Conservation (phyloP, 2,888 invertebrate species). For the Dolichopus griseipennis region DNA sequence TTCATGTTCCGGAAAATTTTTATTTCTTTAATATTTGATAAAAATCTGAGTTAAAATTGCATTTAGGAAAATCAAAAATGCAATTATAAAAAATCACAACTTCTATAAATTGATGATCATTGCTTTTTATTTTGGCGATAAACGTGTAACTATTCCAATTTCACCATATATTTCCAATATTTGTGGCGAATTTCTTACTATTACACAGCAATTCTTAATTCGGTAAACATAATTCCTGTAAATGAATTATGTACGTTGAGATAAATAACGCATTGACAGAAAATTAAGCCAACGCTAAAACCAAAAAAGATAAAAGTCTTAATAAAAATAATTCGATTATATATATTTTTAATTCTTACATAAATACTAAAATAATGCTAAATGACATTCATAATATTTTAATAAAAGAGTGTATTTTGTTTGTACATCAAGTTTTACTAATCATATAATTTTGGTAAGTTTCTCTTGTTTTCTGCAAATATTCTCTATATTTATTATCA, state of each 20-base stretch:
- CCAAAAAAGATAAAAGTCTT: slow-evolving; percentile 14
- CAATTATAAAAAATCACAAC: too few relatives aligned
- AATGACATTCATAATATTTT: slow-evolving; percentile 88
- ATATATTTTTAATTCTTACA: slow-evolving; percentile 54
- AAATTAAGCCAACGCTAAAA: slow-evolving; percentile 85
- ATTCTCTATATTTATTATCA: too few relatives aligned
- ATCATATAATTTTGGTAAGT: too few relatives aligned
- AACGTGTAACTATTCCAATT: slow-evolving; percentile 62
- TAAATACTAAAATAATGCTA: slow-evolving; percentile 67
- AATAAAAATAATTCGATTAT: background rate
- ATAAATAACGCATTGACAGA: slow-evolving; percentile 81
- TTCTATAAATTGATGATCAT: too few relatives aligned
- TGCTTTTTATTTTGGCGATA: slow-evolving; percentile 56
- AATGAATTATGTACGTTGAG: slow-evolving; percentile 94
- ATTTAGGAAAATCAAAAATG: too few relatives aligned
- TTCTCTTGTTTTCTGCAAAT: too few relatives aligned
- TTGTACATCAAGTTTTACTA: too few relatives aligned
- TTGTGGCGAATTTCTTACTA: slow-evolving; percentile 63
- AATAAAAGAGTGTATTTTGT: too few relatives aligned
- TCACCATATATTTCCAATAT: slow-evolving; percentile 52
- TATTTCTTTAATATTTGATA: too few relatives aligned
- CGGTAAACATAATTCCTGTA: slow-evolving; percentile 85
- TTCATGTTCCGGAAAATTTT: too few relatives aligned
- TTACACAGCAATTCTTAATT: slow-evolving; percentile 63
- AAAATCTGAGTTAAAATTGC: too few relatives aligned